Base-by-base conservation (phyloP, 2,888 invertebrate genomes). In the Philopedon plagiatum region DNA sequence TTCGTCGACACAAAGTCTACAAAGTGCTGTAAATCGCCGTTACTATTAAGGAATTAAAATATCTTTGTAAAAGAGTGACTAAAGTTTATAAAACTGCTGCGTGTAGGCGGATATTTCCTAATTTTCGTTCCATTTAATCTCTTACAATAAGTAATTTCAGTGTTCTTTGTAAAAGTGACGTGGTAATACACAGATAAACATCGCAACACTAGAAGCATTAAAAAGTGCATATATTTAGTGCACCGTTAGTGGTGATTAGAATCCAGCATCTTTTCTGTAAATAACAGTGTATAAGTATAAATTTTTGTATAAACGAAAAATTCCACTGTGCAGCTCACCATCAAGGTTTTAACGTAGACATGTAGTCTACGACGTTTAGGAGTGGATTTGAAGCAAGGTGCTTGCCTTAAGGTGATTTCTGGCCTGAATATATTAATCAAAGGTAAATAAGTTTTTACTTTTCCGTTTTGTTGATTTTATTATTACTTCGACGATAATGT, bases 91-190 rank as follows among this genome's bases (percentile, higher is more conserved):
- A 73, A 60, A 39, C 46, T n/a, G 69, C 46, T 54, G n/a, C 39
- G 54, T 13, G 74, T 74, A 67, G 74, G 74, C 60, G 71, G 34
- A 63, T 58, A 67, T 74, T 74, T 74, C 74, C 74, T 74, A 64
- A 74, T 71, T 74, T 74, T 65, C 65, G 61, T 68, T 39, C 13
- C 44, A 58, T 66, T 41, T 39, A 66, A 66, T 44, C 19, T 23
- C 23, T 54, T n/a, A 41, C 19, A 41, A 5, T 21, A 46, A 58
- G 62, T 58, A 70, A 64, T 70, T 70, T 70, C 64, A 70, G 70
- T 70, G 70, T 70, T 70, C 64, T 62, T 69, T 57, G 41, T 54
- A 54, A 54, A 54, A 54, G 51, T 54, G 51, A 26, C 23, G 49
- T 49, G 49, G 11, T 26, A 26, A 26, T 26, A 49, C 26, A 29